Evolutionary conservation across 2,888 invertebrate genomes (phyloP), one percentile per base, ranked within the genome.

Genomic region (Gasteruption jaculator): DNA sequence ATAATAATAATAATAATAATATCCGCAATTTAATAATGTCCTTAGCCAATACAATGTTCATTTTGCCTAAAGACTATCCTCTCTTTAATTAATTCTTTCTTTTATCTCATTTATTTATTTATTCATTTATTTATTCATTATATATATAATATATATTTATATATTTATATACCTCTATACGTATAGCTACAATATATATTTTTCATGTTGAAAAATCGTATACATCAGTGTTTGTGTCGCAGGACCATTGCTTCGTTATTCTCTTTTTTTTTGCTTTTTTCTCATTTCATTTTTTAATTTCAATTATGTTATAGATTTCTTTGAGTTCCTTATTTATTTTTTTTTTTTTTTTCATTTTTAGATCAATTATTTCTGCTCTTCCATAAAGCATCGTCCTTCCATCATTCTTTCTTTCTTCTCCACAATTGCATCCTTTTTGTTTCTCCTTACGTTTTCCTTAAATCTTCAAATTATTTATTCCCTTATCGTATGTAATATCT

Each of bases 131-230:
- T n/a, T n/a, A n/a, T n/a, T n/a, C n/a, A n/a, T n/a, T n/a, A n/a
- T n/a, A n/a, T n/a, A n/a, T n/a, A n/a, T n/a, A n/a, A n/a, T n/a
- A n/a, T n/a, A n/a, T n/a, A n/a, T n/a, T n/a, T n/a, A n/a, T 49
- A 48, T 46, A 48, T 43, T 51, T 53, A 61, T 63, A 65, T 58
- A 56, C 48, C 60, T 65, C 57, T 66, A 63, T 65, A 61, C 64
- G 60, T 68, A 68, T 68, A 68, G 65, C 65, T 68, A 69, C 65
- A 68, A 67, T 68, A 69, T 71, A 69, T 65, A 61, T 65, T 69
- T 68, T 68, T 57, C 65, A 65, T 68, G 67, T 73, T 72, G 72
- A 71, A 73, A 73, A 73, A 73, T 73, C 73, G 73, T 73, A 73
- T 73, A 73, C 73, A 71, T 73, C 71, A 71, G 68, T 71, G 71